phyloP scores from a whole-genome alignment of 2,888 invertebrate species.

The Busseola fusca region DNA sequence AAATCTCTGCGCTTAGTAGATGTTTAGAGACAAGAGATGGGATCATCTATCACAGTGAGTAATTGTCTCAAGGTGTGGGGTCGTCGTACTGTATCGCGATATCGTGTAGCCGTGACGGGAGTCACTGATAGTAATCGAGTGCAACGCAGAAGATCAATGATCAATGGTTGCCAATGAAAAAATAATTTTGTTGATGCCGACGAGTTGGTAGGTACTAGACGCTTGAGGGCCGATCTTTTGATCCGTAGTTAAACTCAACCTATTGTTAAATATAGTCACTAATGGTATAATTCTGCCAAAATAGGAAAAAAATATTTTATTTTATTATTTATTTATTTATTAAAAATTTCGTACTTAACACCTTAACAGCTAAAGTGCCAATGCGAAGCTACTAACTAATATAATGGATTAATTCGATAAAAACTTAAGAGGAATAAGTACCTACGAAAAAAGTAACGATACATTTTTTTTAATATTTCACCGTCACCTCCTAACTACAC shows the following conservation, averaged over 20 bases:
- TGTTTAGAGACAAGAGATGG: neutral
- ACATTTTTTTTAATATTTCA: constrained; percentile 12
- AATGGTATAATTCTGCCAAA: no score
- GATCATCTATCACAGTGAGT: constrained; percentile 53
- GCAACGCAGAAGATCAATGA: neutral
- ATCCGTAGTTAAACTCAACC: no score
- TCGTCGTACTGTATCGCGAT: constrained; percentile 25
- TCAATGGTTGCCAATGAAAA: neutral
- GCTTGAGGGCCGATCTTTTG: no score
- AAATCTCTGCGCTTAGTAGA: constrained; percentile 25
- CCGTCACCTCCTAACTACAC: neutral
- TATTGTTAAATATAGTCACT: no score
- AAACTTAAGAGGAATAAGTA: neutral
- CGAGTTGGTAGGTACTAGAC: neutral
- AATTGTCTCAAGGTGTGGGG: constrained; percentile 32
- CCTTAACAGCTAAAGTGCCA: no score
- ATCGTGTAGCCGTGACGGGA: neutral
- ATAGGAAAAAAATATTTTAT: no score
- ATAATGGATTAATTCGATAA: neutral
- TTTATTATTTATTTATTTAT: no score
- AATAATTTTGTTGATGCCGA: neutral
- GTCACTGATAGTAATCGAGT: constrained; percentile 10
- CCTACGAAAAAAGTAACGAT: neutral
- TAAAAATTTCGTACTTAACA: no score
- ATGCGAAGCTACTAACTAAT: no score